Evolutionary conservation across 2,113 vertebrate species (phyloP), one percentile per base, ranked within the genome.

Genomic region (Phylloscopus trochilus): DNA sequence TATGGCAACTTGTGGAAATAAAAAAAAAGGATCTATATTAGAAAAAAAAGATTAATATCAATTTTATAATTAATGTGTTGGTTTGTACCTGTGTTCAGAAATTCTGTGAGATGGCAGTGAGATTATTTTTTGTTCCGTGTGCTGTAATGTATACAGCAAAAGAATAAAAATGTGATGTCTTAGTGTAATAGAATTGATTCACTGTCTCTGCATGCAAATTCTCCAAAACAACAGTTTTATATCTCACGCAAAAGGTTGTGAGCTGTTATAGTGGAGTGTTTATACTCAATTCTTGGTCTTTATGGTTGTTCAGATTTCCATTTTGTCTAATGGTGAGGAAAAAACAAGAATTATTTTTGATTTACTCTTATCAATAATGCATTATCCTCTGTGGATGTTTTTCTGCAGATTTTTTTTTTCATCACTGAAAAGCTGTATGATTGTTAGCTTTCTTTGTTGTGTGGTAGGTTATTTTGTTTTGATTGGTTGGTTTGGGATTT

Each of bases 1-100:
- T 96, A 97, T 96, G 83, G 90, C 94, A 97, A 98, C 96, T 97
- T 95, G 79, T 96, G 77, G 86, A 87, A 96, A 95, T 96, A 91
- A 94, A 89, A 58, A 80, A 80, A 87, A 90, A 69, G 41, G 69
- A 91, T 90, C 83, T 78, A 60, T 92, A 82, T 92, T 88, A 91
- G 69, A 89, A 96, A 95, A 66, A 91, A 95, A 91, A 96, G 9
- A 97, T 95, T 80, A 96, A 95, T 93, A 90, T 27, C 78, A 88
- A 70, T 87, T 95, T 70, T 91, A 55, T 93, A 96, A 97, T 97
- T 96, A 97, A 95, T 31, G 16, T 84, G 30, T 93, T 97, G 63
- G 69, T 90, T 93, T 83, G 46, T 94, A 90, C 64, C n/a, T 83
- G 41, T 58, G 15, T 59, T 94, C 78, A 94, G 70, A 90, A 72